Evolutionary conservation across 2,888 invertebrate species (phyloP), one percentile per base, ranked within the genome.

Genomic region (Adelognathus sp.): DNA sequence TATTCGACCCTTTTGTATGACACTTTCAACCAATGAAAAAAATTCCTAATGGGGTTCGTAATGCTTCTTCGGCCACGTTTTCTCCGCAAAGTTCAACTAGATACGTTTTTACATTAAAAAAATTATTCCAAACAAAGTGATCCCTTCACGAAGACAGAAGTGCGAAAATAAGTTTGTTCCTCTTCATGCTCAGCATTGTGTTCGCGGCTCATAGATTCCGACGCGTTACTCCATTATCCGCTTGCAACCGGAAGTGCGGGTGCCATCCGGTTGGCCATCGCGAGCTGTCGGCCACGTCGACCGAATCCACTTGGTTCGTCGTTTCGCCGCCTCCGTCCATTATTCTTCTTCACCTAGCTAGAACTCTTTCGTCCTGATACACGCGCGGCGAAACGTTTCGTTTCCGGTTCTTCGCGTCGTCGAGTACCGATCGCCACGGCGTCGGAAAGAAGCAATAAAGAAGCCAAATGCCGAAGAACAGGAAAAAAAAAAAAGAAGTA

Each of bases 231-330:
- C 31, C 24, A 36, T 54, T 41, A 21, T 16, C 3, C 16, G 27
- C 27, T n/a, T 27, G 27, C 24, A 21, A 67, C 67, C 56, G 66
- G 66, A 66, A 66, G 27, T 39, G 14, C n/a, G 11, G 16, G 29
- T 54, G 27, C 27, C 24, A 60, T 41, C n/a, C n/a, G 36, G 39
- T 21, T 18, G 5, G 9, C 3, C 16, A 66, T n/a, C n/a, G n/a
- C n/a, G n/a, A 21, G 18, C 63, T 18, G 63, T 29, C 63, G 31
- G 41, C 39, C 33, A n/a, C 18, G 36, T 63, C 52, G 36, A 71
- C 46, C 61, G 36, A 46, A 54, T 63, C 54, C 41, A 41, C 61
- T 72, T 24, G 29, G 27, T 54, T n/a, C 54, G 54, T 33, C 56
- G 14, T 14, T 46, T 52, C 27, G n/a, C 36, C 21, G 52, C 71